Evolutionary conservation across 2,797 vertebrate genomes (phyloP), one percentile per base, ranked within the genome.

Genomic region (Hafferia zeledoni): DNA sequence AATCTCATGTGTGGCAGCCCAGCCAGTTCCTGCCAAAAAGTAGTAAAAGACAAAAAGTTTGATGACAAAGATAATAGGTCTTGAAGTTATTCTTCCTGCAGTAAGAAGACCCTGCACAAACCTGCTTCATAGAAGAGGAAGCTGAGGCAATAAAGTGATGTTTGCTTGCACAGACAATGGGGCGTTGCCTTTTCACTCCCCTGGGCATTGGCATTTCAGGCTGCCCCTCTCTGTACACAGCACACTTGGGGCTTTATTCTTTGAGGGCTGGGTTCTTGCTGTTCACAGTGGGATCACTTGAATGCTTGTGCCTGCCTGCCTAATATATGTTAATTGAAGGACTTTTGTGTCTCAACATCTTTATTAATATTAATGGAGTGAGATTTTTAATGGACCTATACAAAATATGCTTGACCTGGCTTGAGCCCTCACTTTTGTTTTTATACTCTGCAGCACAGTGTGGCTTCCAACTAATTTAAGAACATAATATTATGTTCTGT

Each of bases 311-410:
- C 91, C 78, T 94, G 92, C 92, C 92, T 94, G 94, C 80, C 91
- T 95, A 95, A 95, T 95, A 83, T 95, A 95, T 96, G 93, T 79
- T 96, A 96, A 96, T 91, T 94, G 89, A 88, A 87, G 78, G 91
- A 93, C 91, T 94, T 87, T 90, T 96, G 89, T 88, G 90, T 96
- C 91, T 90, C 87, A 95, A 30, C 80, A 81, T 94, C 95, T 94
- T 95, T 96, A 97, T 94, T 96, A 96, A 95, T 96, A 95, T 97
- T 96, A 90, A 94, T 94, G 28, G 77, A 44, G 70, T 90, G 85
- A 94, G 77, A 76, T 91, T 96, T 96, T 96, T 93, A 95, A 88
- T 93, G 85, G 93, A 96, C 70, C 56, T 94, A 53, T 82, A 82
- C 85, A 61, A 94, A 97, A 93, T 93, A 94, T 88, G 95, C 93